Evolutionary conservation across 2,113 vertebrate genomes (phyloP).

Genomic region (Orthonyx spaldingii): DNA sequence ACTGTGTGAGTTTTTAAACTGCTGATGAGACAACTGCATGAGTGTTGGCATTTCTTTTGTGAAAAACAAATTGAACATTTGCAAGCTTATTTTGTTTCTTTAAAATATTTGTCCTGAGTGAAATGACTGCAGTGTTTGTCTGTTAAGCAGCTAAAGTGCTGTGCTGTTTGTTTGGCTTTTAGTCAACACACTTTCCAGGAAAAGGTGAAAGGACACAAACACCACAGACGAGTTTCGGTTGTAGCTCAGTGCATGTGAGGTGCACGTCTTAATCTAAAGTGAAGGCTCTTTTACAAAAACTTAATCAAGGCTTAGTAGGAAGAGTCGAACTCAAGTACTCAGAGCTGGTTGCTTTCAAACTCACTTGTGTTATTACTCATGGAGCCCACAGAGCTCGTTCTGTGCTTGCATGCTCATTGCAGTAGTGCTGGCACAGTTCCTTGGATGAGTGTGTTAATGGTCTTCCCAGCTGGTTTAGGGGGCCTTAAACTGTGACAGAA

Average conservation of each 20-base stretch:
- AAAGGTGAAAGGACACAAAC: conserved; percentile 64
- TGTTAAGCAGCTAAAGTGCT: neutral
- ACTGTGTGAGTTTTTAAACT: neutral
- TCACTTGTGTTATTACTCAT: neutral
- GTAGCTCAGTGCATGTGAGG: neutral
- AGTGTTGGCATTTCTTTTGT: neutral
- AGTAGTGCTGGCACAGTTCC: neutral
- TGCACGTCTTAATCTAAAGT: neutral
- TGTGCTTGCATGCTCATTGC: neutral
- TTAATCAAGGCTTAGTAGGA: neutral
- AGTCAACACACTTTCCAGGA: conserved; percentile 62
- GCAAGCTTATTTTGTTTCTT: neutral
- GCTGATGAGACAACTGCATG: neutral
- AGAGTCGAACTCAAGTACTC: neutral
- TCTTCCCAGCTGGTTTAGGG: neutral
- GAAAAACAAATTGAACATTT: neutral
- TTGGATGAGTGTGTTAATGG: neutral
- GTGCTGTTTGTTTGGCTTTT: conserved; percentile 60
- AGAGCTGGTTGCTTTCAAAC: neutral
- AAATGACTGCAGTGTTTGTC: neutral
- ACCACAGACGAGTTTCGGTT: conserved; percentile 18
- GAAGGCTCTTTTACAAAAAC: neutral
- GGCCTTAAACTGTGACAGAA: neutral
- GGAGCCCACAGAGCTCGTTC: neutral
- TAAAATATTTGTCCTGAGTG: neutral